Base-by-base conservation (phyloP, 2,888 invertebrate species). In the Drosophila quinaria region DNA sequence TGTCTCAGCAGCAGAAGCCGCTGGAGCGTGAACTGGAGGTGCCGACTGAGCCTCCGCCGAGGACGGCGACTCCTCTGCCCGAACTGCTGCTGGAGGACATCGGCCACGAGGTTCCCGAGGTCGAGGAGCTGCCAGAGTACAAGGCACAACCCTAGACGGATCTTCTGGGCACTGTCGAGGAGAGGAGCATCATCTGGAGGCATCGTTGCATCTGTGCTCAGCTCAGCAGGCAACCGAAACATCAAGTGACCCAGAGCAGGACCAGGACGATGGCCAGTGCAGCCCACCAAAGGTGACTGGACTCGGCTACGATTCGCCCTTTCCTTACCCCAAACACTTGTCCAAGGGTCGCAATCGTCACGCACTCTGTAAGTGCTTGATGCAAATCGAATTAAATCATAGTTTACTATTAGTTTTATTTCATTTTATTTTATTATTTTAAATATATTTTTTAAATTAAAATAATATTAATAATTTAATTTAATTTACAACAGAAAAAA, bases 291-390 rank as follows among this genome's bases (percentile, higher is more conserved):
- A 62, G 19, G 4, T 37, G 4, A 15, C 0, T 0, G 81, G 74
- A 0, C 42, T 63, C 11, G 84, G 81, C 13, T 81, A 69, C 54
- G 81, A 81, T 49, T 2, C 11, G n/a, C 70, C 74, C 22, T 84
- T 81, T 17, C 49, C 62, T 0, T 81, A 81, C 19, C 81, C 81
- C 10, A 55, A 59, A 0, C 44, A 29, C 8, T 10, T 78, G 5
- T 42, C 59, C 31, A 62, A 55, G 13, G 54, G 47, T 10, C 56
- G 50, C 8, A 47, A 56, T 37, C 49, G 51, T 0, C 84, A 78
- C 1, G 60, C 70, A 1, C 33, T 44, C 1, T 79, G 81, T 84
- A n/a, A 69, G 84, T 63, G 10, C 6, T 29, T 0, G 5, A 29
- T 29, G 10, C 5, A 5, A 2, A 13, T 13, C 4, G 8, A 8